Evolutionary conservation across 2,113 vertebrate species (phyloP).

Genomic region (Fregetta grallaria): DNA sequence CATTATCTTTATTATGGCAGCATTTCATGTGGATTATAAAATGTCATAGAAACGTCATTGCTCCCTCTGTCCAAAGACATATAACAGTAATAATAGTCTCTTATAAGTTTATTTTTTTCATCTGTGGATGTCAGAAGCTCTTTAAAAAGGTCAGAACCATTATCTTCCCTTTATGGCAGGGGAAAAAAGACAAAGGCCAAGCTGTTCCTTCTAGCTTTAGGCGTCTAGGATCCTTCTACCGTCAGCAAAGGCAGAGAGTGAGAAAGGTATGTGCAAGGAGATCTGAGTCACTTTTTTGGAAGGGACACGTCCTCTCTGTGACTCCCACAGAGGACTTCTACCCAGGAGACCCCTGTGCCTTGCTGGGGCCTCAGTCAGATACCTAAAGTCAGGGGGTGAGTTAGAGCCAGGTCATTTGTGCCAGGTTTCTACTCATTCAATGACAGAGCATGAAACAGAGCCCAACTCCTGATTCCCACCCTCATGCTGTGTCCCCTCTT

Average conservation of each 20-base stretch:
- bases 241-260: background rate
- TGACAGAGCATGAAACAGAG: background rate
- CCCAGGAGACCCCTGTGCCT: background rate
- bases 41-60: conserved; percentile 24
- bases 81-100: conserved; percentile 39
- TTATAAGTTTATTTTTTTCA: conserved; percentile 12
- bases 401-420: background rate
- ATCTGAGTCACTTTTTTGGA: background rate
- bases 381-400: background rate
- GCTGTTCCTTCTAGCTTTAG: conserved; percentile 2
- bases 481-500: background rate
- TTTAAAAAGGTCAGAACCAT: conserved; percentile 39
- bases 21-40: conserved; percentile 36
- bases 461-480: background rate
- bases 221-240: background rate
- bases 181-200: conserved; percentile 1
- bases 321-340: background rate
- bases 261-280: background rate
- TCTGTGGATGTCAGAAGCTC: conserved; percentile 25
- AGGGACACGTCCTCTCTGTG: background rate
- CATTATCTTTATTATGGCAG: conserved; percentile 44
- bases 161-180: background rate
- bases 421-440: background rate
- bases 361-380: background rate
- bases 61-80: background rate